These are phyloP conservation scores for Drosophila takahashii DNA, from an alignment of 1,140 invertebrate species.

Conservation along the genomic window DNA sequence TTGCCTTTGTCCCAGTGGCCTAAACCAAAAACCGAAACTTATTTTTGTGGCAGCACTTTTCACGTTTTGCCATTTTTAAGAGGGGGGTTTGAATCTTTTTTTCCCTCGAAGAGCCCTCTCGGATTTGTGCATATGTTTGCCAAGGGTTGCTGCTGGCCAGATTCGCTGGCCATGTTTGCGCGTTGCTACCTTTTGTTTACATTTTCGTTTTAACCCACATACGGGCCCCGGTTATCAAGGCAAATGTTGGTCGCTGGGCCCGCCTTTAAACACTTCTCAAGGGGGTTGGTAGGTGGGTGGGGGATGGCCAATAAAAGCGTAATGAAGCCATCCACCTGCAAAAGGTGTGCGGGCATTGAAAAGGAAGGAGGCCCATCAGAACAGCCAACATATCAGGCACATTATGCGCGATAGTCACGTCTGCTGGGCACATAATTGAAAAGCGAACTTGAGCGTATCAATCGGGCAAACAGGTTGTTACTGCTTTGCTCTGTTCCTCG, in stretches of 20 bases:
- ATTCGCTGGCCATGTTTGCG: slow-evolving; percentile 65
- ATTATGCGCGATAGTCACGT: slow-evolving; percentile 78
- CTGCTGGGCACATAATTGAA: slow-evolving; percentile 75
- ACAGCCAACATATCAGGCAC: slow-evolving; percentile 56
- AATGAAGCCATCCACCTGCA: slow-evolving; percentile 64
- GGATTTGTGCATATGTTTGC: slow-evolving; percentile 60
- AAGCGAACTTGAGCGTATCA: slow-evolving; percentile 78
- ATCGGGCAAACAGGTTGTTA: slow-evolving; percentile 70
- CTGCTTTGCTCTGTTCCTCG: slow-evolving; percentile 8
- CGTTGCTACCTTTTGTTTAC: slow-evolving; percentile 74
- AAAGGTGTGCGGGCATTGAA: slow-evolving; percentile 47
- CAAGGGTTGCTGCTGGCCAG: slow-evolving; percentile 36
- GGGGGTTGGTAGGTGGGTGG: neutral
- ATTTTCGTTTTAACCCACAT: slow-evolving; percentile 79
- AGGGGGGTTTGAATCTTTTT: slow-evolving; percentile 8
- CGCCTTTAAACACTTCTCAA: slow-evolving; percentile 68
- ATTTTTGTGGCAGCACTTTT: slow-evolving; percentile 80
- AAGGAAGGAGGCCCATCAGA: slow-evolving; percentile 9
- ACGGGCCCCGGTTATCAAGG: slow-evolving; percentile 52
- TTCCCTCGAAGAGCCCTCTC: slow-evolving; percentile 16
- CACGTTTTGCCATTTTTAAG: slow-evolving; percentile 70
- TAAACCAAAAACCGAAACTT: slow-evolving; percentile 60
- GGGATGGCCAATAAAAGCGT: slow-evolving; percentile 26
- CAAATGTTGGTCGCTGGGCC: slow-evolving; percentile 26
- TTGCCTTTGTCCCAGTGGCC: slow-evolving; percentile 63